Percentiles rank a stretch among this genome's conserved stretches.
These are phyloP conservation scores for Caenorhabditis drosophilae DNA, from an alignment of 2,888 invertebrate species.

Conservation along the genomic window DNA sequence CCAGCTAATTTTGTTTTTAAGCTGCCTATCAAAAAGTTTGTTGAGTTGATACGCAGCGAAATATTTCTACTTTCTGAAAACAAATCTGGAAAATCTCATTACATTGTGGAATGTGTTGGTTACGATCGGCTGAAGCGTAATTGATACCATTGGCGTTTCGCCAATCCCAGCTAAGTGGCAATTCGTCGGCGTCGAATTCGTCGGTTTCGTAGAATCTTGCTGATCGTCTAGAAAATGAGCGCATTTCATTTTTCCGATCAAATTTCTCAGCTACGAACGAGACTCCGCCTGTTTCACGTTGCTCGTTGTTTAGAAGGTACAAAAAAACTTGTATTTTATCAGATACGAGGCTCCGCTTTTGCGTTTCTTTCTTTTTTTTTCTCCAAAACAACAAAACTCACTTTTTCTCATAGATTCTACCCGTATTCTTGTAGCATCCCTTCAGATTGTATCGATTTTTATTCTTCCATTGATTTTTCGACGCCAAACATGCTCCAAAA, in stretches of 20 bases:
- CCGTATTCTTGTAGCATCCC: conserved; percentile 59
- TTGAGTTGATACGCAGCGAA: no score
- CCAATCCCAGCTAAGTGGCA: conserved; percentile 72
- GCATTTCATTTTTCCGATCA: no score
- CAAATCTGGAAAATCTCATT: background rate
- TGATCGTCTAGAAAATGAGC: conserved; percentile 39
- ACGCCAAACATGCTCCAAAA: background rate
- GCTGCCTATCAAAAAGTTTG: no score
- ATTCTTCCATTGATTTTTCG: background rate
- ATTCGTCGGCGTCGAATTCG: conserved; percentile 50
- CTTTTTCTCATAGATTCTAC: conserved; percentile 50
- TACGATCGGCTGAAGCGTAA: conserved; percentile 71
- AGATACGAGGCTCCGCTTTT: no score
- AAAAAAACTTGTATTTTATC: background rate
- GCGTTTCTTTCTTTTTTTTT: no score
- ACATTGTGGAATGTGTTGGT: conserved; percentile 72
- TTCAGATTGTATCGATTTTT: conserved; percentile 51
- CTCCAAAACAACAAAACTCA: conserved; percentile 13
- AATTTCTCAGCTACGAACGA: no score
- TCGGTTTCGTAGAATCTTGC: conserved; percentile 60
- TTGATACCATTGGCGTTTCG: conserved; percentile 71
- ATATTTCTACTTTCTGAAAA: background rate
- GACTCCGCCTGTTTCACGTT: no score
- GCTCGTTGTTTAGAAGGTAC: no score
- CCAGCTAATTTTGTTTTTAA: no score